Base-by-base conservation (phyloP, 2,888 invertebrate genomes). In the Chrysina gloriosa region DNA sequence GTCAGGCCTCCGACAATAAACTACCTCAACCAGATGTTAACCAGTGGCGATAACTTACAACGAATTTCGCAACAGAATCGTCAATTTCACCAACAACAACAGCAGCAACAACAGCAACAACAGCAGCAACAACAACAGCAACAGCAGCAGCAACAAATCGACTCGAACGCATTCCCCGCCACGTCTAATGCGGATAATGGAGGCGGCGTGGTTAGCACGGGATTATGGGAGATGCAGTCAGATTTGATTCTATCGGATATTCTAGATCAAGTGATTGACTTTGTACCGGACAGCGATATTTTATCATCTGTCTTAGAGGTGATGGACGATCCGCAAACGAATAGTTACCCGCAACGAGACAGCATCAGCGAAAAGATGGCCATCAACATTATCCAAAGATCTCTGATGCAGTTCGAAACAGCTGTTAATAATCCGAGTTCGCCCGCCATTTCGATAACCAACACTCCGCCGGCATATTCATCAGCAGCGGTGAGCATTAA, bases 321-420 rank as follows among this genome's bases (percentile, higher is more conserved):
- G 39, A 81, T 83, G 47, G 84, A 66, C 29, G 48, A 56, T 79
- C 81, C 70, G 78, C 81, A 63, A 79, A 69, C 54, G 66, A 75
- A 63, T 69, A 73, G 66, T 67, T 73, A 69, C 68, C 73, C 65
- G 58, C 72, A 61, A 69, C 63, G 73, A 9, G 72, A 85, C 81
- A 85, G 84, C 65, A 83, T 88, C 76, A 89, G 89, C 77, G 93
- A 93, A 79, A 91, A 91, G 80, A 89, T 91, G 83, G 93, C 93
- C 70, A 97, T 97, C 71, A 93, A 91, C 79, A 94, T 92, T 50
- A 97, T 97, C 78, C 93, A 95, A 79, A 92, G 94, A 81, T 93
- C 93, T 76, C 85, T 97, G 78, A 97, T 97, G 96, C 92, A 90
- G 77, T 94, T 94, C 82, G 88, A 88, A 69, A 84, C 81, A 65